Evolutionary conservation across 2,888 invertebrate species (phyloP).

Genomic region (Hirtodrosophila confusa): DNA sequence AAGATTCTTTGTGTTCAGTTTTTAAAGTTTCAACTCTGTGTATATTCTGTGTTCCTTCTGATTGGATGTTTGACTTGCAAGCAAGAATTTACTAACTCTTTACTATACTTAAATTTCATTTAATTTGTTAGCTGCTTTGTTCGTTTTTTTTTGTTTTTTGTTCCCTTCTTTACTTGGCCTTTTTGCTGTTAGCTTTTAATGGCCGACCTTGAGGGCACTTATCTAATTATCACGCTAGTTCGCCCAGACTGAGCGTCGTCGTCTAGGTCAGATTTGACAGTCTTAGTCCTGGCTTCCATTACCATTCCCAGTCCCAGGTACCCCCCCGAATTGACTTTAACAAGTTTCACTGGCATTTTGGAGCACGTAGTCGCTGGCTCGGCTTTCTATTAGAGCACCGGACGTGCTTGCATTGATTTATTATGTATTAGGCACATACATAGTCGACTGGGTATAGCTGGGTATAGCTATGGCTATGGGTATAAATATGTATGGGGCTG

Average conservation of each 20-base stretch:
- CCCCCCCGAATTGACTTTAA: not conserved
- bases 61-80: conserved; percentile 79
- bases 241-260: conserved; percentile 54
- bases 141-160: conserved; percentile 23
- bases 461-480: conserved; percentile 11
- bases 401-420: conserved; percentile 70
- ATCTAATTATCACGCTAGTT: conserved; percentile 62
- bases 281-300: conserved; percentile 13
- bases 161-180: conserved; percentile 30
- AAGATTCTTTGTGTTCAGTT: conserved; percentile 57
- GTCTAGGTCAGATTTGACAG: conserved; percentile 37
- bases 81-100: conserved; percentile 61
- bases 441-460: conserved; percentile 34
- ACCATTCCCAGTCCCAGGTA: conserved; percentile 7
- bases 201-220: conserved; percentile 72
- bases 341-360: conserved; percentile 25
- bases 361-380: conserved; percentile 32
- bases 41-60: conserved; percentile 69
- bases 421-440: conserved; percentile 67
- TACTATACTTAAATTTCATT: conserved; percentile 32
- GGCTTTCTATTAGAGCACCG: conserved; percentile 52
- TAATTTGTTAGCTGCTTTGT: conserved; percentile 39
- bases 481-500: conserved; percentile 66
- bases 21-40: conserved; percentile 49
- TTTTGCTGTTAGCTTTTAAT: conserved; percentile 57